These are phyloP conservation scores for Aporophyla lueneburgensis DNA, from an alignment of 2,888 invertebrate genomes.

Conservation along the genomic window DNA sequence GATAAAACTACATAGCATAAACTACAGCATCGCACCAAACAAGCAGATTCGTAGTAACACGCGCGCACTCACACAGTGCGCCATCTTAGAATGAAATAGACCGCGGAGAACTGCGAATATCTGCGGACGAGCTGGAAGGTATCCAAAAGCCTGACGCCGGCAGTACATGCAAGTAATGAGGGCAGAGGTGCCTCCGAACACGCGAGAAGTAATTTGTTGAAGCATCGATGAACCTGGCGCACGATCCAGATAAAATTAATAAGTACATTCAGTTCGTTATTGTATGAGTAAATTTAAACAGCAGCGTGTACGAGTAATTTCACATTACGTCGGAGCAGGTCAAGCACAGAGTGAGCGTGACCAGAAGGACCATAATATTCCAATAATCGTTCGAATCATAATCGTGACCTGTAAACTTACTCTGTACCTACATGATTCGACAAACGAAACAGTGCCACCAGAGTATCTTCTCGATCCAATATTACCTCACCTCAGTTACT, in stretches of 20 bases:
- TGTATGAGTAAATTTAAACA: constrained; percentile 13
- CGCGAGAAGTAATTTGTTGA: background rate
- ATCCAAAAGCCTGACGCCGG: constrained; percentile 24
- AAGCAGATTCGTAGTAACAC: background rate
- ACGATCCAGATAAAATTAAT: constrained; percentile 3
- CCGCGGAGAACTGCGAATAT: background rate
- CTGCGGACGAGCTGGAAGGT: constrained; percentile 21
- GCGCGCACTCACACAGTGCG: background rate
- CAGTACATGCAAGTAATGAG: constrained; percentile 10
- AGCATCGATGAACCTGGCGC: background rate
- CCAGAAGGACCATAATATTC: background rate
- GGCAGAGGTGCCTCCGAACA: constrained; percentile 5
- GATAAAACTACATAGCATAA: background rate
- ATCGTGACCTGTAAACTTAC: background rate
- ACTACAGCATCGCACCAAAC: background rate
- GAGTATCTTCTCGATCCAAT: background rate
- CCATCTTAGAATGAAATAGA: constrained; percentile 22
- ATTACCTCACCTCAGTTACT: background rate
- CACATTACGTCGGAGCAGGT: background rate
- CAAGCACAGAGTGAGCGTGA: no score
- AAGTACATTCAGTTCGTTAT: constrained; percentile 15
- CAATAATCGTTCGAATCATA: background rate
- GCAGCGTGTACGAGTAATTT: constrained; percentile 4
- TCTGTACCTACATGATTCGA: background rate
- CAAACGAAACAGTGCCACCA: background rate